Evolutionary conservation across 2,797 vertebrate species (phyloP), one percentile per base, ranked within the genome.

Genomic region (Apogon talboti): DNA sequence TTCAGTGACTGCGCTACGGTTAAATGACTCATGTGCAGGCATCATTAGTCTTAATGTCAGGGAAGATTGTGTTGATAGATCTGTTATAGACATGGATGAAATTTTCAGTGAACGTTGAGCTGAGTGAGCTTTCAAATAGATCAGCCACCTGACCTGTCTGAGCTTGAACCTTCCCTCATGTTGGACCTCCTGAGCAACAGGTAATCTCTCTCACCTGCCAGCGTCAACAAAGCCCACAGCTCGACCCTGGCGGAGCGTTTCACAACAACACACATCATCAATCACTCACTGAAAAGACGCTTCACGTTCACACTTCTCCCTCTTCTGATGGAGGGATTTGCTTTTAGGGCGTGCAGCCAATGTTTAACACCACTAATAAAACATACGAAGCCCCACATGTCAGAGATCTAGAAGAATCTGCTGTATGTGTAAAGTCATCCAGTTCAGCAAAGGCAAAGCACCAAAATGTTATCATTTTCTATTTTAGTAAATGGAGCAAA

Each of bases 181-280:
- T 62, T 74, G 77, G 76, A 82, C 71, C 81, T 81, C 56, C 67
- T 71, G 66, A 83, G 66, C 72, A 82, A 79, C 81, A 90, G 77
- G 71, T 91, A 86, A 89, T 90, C 84, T 84, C 74, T 76, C 76
- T 85, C 68, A 88, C 84, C 78, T 89, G 85, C 78, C 82, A 85
- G 66, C 77, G 16, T 76, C 48, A 48, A 85, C 72, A 84, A 86
- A 88, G 72, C 81, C 62, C 64, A 35, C 54, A 73, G 61, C 66
- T 77, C 35, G 5, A 56, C 64, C 67, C 74, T 56, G 57, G 62
- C 4, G 38, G 65, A 87, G 80, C 51, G 18, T 90, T 90, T 89
- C 87, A 83, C 81, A 89, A 86, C 76, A 83, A 74, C 68, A 65
- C 76, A 68, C 60, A 60, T 45, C 79, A 86, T 91, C 81, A 82